phyloP scores from a whole-genome alignment of 2,888 invertebrate genomes.

The Melinopterus prodromus region DNA sequence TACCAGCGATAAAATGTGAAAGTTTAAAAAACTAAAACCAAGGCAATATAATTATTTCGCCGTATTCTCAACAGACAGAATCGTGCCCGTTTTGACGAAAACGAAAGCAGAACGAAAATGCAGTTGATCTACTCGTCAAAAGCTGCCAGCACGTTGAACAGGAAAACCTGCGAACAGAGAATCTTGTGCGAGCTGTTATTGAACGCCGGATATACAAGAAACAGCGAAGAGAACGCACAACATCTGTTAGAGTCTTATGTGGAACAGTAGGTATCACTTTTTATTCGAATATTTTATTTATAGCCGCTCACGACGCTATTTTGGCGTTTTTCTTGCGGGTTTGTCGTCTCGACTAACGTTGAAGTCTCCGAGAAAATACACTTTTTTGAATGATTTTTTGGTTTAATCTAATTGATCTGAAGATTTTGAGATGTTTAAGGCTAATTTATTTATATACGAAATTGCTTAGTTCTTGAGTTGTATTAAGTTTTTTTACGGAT shows the following conservation, averaged over 20 bases:
- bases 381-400: too few species aligned
- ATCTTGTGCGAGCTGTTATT: conserved; percentile 55
- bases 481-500: too few species aligned
- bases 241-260: conserved; percentile 54
- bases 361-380: too few species aligned
- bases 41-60: neutral
- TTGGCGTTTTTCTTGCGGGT: too few species aligned
- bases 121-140: conserved; percentile 30
- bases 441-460: too few species aligned
- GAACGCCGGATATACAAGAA: conserved; percentile 50
- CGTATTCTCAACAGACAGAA: conserved; percentile 27
- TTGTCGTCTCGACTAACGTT: too few species aligned
- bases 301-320: neutral
- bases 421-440: neutral
- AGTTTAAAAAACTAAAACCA: conserved; percentile 21
- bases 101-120: conserved; percentile 37
- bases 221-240: conserved; percentile 52
- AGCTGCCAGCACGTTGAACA: conserved; percentile 44
- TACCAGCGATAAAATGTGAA: conserved; percentile 31
- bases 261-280: conserved; percentile 48
- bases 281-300: neutral
- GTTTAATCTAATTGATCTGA: neutral
- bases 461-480: too few species aligned
- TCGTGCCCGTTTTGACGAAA: conserved; percentile 32
- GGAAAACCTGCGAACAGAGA: conserved; percentile 52